Conservation (phyloP, 1,140 invertebrate species). For the Pseudomyrmex concolor region DNA sequence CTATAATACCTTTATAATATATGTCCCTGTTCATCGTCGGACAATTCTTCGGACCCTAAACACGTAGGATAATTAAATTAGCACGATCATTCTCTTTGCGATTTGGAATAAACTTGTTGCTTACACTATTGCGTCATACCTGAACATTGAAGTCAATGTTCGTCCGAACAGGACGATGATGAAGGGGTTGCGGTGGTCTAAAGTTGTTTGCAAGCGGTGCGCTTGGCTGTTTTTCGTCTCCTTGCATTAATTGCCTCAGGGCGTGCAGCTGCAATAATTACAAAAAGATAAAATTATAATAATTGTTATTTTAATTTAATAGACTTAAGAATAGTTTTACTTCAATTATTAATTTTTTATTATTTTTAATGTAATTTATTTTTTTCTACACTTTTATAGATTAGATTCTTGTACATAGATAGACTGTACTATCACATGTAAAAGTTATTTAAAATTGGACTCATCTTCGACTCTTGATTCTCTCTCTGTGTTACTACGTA, state of each 20-base stretch:
- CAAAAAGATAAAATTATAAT: background rate
- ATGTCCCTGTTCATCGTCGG: constrained; percentile 94
- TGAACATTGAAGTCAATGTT: constrained; percentile 97
- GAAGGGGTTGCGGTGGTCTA: constrained; percentile 94
- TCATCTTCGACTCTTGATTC: background rate
- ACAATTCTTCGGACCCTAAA: constrained; percentile 90
- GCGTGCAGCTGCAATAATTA: constrained; percentile 89
- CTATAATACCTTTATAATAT: constrained; percentile 91
- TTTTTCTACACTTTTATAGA: background rate
- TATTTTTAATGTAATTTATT: background rate
- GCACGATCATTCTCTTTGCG: background rate
- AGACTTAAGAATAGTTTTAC: too few species aligned
- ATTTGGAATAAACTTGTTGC: background rate
- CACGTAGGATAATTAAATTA: constrained; percentile 9
- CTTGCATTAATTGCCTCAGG: constrained; percentile 94
- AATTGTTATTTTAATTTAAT: background rate
- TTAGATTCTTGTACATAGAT: too few species aligned
- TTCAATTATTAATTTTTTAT: too few species aligned
- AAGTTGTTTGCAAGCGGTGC: constrained; percentile 97
- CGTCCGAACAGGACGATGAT: constrained; percentile 96
- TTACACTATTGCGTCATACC: constrained; percentile 76
- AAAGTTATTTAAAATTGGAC: constrained; percentile 15
- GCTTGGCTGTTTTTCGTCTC: constrained; percentile 93
- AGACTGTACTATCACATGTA: background rate
- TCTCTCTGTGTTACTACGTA: background rate